phyloP scores from a whole-genome alignment of 2,113 vertebrate species.

The Aix galericulata region DNA sequence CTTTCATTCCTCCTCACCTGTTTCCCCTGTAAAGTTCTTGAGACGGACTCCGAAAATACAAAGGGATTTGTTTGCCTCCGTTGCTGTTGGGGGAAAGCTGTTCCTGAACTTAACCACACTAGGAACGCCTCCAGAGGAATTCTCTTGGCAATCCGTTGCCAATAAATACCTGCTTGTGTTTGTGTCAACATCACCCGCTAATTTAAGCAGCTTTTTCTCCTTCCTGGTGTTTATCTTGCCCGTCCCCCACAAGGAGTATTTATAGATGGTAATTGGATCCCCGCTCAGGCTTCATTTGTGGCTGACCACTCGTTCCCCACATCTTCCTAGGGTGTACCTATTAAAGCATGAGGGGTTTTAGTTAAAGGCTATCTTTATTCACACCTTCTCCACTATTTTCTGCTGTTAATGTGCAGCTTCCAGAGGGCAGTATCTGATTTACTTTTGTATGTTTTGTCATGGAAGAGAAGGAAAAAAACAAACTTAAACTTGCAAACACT shows the following conservation, averaged over 20 bases:
- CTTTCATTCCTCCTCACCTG: background rate
- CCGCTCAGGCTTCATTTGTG: fast-evolving
- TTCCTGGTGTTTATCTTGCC: background rate
- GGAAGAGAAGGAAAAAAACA: too few relatives aligned
- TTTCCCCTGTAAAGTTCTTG: background rate
- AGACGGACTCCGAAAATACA: fast-evolving
- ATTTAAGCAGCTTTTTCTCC: background rate
- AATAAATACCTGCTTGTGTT: background rate
- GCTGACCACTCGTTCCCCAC: fast-evolving
- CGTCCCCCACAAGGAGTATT: background rate
- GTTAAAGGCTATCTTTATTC: fast-evolving
- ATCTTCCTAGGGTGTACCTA: fast-evolving
- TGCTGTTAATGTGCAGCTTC: background rate
- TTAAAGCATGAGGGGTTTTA: background rate
- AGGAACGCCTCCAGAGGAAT: background rate
- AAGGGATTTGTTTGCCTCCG: background rate
- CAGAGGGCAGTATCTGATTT: background rate
- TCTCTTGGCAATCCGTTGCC: fast-evolving
- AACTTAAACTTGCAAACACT: fast-evolving
- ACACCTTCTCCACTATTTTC: background rate
- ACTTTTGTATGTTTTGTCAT: background rate
- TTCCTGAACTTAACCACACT: fast-evolving
- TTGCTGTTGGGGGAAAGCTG: background rate
- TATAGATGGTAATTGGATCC: background rate
- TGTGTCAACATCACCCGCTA: background rate